A percentile compares a stretch with the other conserved stretches of the same genome.
These are phyloP conservation scores for Rhegmatorhina hoffmannsi DNA, from an alignment of 2,113 vertebrate species.

Conservation along the genomic window DNA sequence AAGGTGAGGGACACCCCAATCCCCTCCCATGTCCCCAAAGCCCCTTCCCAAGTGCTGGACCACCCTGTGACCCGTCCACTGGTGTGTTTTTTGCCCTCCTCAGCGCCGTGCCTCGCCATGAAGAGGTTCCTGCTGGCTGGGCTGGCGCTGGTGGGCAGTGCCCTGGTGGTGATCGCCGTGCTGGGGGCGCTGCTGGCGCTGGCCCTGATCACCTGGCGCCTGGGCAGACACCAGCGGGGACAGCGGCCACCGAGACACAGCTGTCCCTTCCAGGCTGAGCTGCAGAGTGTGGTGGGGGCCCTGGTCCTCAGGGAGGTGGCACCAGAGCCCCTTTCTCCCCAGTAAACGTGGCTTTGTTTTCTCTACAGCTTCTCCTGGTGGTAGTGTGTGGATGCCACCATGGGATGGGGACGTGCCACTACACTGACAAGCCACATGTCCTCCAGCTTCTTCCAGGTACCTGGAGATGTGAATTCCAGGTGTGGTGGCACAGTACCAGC, in stretches of 20 bases:
- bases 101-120: not conserved
- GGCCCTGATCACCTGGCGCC: not conserved
- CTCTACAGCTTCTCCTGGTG: not conserved
- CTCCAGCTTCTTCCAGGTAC: not conserved
- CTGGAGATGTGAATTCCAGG: not conserved
- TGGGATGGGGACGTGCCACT: not conserved
- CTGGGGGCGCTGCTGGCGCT: not conserved
- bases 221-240: rapidly evolving
- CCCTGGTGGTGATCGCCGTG: rapidly evolving
- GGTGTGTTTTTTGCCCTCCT: not conserved
- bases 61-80: not conserved
- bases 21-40: not conserved
- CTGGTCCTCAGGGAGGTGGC: not conserved
- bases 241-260: not conserved
- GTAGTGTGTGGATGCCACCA: not conserved
- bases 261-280: not conserved
- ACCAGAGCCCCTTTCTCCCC: not conserved
- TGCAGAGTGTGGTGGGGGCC: not conserved
- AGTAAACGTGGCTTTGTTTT: not conserved
- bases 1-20: constrained; percentile 9
- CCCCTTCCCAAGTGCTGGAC: rapidly evolving
- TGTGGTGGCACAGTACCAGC: rapidly evolving
- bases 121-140: not conserved
- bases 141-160: constrained; percentile 12
- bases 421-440: not conserved